These are phyloP conservation scores for Carpatolechia fugitivella DNA, from an alignment of 2,888 invertebrate species.

Conservation along the genomic window DNA sequence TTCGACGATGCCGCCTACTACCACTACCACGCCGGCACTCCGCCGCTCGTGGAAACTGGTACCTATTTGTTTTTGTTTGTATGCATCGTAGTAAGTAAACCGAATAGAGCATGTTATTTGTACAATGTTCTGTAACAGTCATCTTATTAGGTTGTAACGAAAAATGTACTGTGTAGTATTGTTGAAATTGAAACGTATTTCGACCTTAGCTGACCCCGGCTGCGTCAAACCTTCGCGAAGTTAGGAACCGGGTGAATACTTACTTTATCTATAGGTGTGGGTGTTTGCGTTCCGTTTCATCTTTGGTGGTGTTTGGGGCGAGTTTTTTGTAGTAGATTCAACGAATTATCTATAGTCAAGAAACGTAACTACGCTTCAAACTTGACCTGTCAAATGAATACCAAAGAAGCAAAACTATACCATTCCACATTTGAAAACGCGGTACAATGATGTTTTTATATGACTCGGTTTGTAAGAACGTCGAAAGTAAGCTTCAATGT, in stretches of 20 bases:
- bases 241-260: background rate
- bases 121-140: constrained; percentile 21
- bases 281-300: constrained; percentile 1
- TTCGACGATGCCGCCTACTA: constrained; percentile 27
- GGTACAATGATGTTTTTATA: too few species aligned
- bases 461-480: too few species aligned
- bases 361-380: too few species aligned
- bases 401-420: too few species aligned
- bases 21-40: constrained; percentile 30
- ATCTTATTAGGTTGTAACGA: constrained; percentile 4
- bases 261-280: background rate
- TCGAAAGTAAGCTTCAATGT: too few species aligned
- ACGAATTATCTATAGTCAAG: too few species aligned
- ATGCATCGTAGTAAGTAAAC: constrained; percentile 45
- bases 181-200: constrained; percentile 1
- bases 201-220: constrained; percentile 7
- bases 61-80: constrained; percentile 50
- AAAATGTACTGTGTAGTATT: background rate
- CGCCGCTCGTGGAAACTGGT: constrained; percentile 46
- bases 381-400: too few species aligned
- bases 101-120: constrained; percentile 20
- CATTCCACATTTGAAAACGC: too few species aligned
- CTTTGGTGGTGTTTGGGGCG: background rate
- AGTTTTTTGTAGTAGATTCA: background rate
- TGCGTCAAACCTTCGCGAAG: constrained; percentile 4